These are phyloP conservation scores for Perdix hodgsoniae DNA, from an alignment of 2,797 vertebrate genomes.

Conservation along the genomic window DNA sequence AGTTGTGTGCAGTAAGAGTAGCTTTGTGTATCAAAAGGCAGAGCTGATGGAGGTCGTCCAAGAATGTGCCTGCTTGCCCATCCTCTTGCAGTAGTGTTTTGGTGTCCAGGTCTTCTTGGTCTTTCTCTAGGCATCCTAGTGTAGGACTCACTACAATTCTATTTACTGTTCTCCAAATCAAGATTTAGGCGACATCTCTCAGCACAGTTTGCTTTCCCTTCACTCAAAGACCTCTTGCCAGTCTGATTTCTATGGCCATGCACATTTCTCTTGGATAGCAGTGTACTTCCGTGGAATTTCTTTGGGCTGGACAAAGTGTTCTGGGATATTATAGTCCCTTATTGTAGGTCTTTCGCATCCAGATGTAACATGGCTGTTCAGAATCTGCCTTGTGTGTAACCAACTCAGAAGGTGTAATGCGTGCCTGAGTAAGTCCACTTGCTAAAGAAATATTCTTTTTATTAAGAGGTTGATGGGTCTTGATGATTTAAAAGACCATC, in stretches of 20 bases:
- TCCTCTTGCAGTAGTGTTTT: not conserved
- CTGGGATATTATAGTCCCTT: not conserved
- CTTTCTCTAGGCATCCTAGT: not conserved
- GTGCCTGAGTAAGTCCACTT: not conserved
- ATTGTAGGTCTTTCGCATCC: not conserved
- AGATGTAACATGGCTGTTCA: not conserved
- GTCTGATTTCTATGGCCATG: not conserved
- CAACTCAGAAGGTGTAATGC: not conserved
- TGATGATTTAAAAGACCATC: not conserved
- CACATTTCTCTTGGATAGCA: not conserved
- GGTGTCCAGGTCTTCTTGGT: not conserved
- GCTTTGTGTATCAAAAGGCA: not conserved
- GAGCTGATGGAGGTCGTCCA: not conserved
- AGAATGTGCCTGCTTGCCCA: not conserved
- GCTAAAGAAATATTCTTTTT: not conserved
- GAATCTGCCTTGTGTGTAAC: not conserved
- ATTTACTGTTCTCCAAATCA: not conserved
- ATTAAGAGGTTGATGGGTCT: not conserved
- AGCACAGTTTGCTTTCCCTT: not conserved
- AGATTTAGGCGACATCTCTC: not conserved
- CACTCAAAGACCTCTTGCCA: not conserved
- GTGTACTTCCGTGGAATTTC: not conserved
- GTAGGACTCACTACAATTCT: not conserved
- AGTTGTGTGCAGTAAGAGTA: not conserved
- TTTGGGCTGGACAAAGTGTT: not conserved